phyloP scores from a whole-genome alignment of 1,140 invertebrate genomes.

The Diabrotica undecimpunctata region DNA sequence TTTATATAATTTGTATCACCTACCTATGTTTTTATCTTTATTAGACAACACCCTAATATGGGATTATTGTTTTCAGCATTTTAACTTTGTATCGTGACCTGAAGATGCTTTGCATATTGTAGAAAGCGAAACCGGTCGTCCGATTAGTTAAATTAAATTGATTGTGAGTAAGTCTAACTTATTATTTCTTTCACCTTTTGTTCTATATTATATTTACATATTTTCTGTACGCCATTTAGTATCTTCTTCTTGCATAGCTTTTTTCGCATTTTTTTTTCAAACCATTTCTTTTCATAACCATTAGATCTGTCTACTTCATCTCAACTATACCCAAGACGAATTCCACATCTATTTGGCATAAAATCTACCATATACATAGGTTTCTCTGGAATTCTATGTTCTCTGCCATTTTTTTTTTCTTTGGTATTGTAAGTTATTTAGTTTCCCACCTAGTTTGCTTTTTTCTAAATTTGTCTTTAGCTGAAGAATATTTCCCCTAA shows the following conservation, averaged over 20 bases:
- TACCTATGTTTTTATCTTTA: too few relatives aligned
- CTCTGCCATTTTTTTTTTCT: conserved; percentile 59
- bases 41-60: too few relatives aligned
- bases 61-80: too few relatives aligned
- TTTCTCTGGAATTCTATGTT: conserved; percentile 48
- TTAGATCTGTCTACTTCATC: conserved; percentile 97
- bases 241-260: conserved; percentile 77
- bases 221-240: conserved; percentile 95
- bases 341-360: conserved; percentile 87
- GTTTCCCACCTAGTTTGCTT: conserved; percentile 5
- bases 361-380: conserved; percentile 77
- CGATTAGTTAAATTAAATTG: too few relatives aligned
- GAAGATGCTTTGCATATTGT: too few relatives aligned
- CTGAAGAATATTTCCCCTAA: too few relatives aligned
- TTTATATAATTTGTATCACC: too few relatives aligned
- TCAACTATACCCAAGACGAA: conserved; percentile 92
- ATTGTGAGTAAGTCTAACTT: too few relatives aligned
- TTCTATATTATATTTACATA: conserved; percentile 74
- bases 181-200: too few relatives aligned
- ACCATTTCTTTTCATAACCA: conserved; percentile 92
- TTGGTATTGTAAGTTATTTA: conserved; percentile 50
- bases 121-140: too few relatives aligned
- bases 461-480: too few relatives aligned
- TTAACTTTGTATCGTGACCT: too few relatives aligned
- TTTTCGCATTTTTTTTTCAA: conserved; percentile 71